Percentiles rank a stretch among this genome's conserved stretches.
phyloP scores from a whole-genome alignment of 2,113 vertebrate genomes.

The Rallus limicola region DNA sequence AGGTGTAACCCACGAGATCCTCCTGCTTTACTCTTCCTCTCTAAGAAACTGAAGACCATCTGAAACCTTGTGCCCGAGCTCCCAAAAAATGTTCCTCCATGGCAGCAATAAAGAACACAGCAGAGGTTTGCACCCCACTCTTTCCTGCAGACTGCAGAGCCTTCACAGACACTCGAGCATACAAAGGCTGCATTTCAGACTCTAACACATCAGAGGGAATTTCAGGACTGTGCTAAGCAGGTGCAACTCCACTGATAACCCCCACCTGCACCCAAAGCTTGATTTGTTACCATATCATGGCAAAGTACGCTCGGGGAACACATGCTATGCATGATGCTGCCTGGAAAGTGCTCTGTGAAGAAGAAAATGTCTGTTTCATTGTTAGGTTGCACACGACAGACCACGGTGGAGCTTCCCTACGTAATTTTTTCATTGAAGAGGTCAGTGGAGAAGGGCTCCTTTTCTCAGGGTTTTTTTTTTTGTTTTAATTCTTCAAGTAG shows the following conservation, averaged over 20 bases:
- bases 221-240: background rate
- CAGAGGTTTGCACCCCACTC: background rate
- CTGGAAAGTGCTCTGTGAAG: background rate
- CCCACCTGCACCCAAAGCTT: background rate
- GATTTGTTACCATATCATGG: background rate
- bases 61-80: background rate
- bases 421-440: constrained; percentile 37
- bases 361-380: constrained; percentile 7
- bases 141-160: background rate
- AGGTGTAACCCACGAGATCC: background rate
- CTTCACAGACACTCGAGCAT: background rate
- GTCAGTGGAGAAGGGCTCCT: background rate
- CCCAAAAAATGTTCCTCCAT: background rate
- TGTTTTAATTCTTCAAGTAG: constrained; percentile 67
- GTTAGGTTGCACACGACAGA: background rate
- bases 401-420: background rate
- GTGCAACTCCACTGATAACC: background rate
- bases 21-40: background rate
- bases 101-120: background rate
- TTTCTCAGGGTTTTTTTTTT: constrained; percentile 43
- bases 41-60: background rate
- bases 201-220: background rate
- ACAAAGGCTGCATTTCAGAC: background rate
- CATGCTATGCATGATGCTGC: rapidly evolving
- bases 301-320: background rate